Evolutionary conservation across 2,888 invertebrate genomes (phyloP), one percentile per base, ranked within the genome.

Genomic region (Tyria jacobaeae): DNA sequence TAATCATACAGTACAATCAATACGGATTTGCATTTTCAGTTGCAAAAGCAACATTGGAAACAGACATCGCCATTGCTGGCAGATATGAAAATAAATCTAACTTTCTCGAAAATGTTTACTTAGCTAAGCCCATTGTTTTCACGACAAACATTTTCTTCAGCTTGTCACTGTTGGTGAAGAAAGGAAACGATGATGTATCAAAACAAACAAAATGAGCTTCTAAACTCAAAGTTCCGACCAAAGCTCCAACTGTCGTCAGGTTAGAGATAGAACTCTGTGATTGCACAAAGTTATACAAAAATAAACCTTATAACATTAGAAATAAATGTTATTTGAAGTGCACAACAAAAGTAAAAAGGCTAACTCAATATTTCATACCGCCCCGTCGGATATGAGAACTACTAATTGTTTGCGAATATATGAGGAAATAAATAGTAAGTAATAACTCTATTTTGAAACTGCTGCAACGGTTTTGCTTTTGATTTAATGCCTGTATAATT

Each of bases 291-390:
- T 35, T 52, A 34, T 2, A 5, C 25, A 4, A 66, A 63, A 66
- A 15, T 57, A 0, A 48, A 64, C 74, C 53, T 66, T 73, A 59
- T 3, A 0, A 0, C 4, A 0, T 3, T 0, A 0, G 1, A 0
- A 0, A 25, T 60, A 70, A 56, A 58, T 24, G 0, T 0, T 24
- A 31, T 41, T 9, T 25, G 6, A n/a, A 15, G 14, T 7, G 74
- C 57, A 62, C 12, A 61, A 52, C 27, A 39, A 37, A 7, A 14
- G 12, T 54, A n/a, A 21, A 63, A 71, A 70, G 73, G 73, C 67
- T 67, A 75, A 81, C 80, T 84, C 82, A 85, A 89, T 89, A 87
- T 87, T 87, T 89, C 87, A 88, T 85, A 83, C 79, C 72, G 69
- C 75, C n/a, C 75, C 72, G 84, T 81, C 78, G 64, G 62, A 68